Conservation (phyloP, 2,888 invertebrate species). For the Cephus pygmeus region DNA sequence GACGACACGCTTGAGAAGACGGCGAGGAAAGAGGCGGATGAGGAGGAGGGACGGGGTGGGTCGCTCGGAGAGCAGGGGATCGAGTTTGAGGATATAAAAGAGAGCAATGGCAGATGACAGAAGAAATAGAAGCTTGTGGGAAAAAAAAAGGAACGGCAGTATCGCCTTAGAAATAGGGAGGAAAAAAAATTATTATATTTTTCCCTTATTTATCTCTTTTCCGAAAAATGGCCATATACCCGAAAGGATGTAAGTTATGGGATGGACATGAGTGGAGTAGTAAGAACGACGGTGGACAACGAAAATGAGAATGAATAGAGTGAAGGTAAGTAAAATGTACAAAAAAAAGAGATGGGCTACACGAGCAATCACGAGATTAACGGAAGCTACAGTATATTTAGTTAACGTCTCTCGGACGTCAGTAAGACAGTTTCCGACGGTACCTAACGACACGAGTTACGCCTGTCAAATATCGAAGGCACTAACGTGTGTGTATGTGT, state of each 20-base stretch:
- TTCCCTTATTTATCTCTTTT: no score
- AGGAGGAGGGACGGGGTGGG: neutral
- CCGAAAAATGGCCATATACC: neutral
- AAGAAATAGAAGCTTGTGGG: no score
- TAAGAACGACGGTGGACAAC: conserved; percentile 7
- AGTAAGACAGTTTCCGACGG: conserved; percentile 13
- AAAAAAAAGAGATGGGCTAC: neutral
- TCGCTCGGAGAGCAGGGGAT: neutral
- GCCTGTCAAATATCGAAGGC: conserved; percentile 37
- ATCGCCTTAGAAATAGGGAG: neutral
- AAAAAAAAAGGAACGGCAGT: no score
- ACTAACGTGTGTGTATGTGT: conserved; percentile 26
- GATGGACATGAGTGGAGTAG: neutral
- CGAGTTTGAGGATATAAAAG: no score
- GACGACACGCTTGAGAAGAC: conserved; percentile 5
- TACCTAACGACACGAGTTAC: conserved; percentile 26
- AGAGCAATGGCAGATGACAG: no score
- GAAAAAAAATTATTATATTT: neutral
- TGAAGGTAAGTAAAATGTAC: conserved; percentile 4
- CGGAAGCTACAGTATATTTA: conserved; percentile 26
- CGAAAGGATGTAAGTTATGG: no score
- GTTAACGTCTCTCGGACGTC: conserved; percentile 23
- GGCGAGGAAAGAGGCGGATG: neutral
- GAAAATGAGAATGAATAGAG: conserved; percentile 1
- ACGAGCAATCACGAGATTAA: neutral